Conservation (phyloP, 2,113 vertebrate species). For the Megaptera novaeangliae region DNA sequence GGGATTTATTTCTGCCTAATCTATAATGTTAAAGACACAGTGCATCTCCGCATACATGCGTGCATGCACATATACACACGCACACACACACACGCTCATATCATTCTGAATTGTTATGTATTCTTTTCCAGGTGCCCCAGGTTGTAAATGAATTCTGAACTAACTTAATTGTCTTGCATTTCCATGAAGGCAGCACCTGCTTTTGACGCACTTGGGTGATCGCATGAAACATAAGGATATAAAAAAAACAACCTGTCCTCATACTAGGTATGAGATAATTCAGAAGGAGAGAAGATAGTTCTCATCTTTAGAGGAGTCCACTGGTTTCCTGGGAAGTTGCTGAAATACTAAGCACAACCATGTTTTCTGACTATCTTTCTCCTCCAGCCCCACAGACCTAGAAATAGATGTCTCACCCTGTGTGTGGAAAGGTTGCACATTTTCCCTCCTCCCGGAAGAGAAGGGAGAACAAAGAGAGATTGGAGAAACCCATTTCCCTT, state of each 20-base stretch:
- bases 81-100: neutral
- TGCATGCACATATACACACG: accelerated
- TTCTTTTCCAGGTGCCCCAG: constrained; percentile 5
- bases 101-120: constrained; percentile 11
- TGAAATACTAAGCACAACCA: neutral
- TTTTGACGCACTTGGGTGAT: neutral
- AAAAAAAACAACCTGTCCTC: constrained; percentile 22
- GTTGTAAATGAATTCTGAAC: constrained; percentile 26
- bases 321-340: neutral
- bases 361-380: neutral
- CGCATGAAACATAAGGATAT: neutral
- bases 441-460: constrained; percentile 26
- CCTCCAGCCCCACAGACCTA: constrained; percentile 11
- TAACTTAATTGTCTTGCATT: neutral
- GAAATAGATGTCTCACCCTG: neutral
- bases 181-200: neutral
- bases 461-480: neutral
- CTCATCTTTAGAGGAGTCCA: neutral
- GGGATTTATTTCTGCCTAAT: neutral
- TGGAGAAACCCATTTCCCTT: constrained; percentile 55
- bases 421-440: neutral
- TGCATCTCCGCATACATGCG: neutral
- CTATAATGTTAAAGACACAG: neutral
- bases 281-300: neutral
- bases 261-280: neutral